Evolutionary conservation across 2,113 vertebrate genomes (phyloP).

Genomic region (Apus apus): DNA sequence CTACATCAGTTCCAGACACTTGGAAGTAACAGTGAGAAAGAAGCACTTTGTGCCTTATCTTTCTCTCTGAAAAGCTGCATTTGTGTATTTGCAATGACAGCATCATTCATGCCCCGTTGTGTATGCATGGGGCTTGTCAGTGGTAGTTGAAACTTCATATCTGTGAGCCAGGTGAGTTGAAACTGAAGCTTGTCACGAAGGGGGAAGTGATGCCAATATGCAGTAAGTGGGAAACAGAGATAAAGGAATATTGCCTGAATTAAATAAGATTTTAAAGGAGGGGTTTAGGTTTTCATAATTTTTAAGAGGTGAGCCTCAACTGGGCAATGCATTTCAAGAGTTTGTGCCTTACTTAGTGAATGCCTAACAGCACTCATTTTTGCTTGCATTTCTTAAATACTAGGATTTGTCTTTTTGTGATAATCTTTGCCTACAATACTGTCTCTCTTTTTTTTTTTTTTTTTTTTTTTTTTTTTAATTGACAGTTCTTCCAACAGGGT

Average conservation of each 20-base stretch:
- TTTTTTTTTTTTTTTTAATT: no score
- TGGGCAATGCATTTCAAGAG: not conserved
- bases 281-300: accelerated
- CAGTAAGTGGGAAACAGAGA: not conserved
- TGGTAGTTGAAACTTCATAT: not conserved
- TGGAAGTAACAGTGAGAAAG: not conserved
- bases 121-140: accelerated
- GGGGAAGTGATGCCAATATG: not conserved
- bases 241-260: not conserved
- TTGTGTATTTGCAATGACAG: not conserved
- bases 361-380: not conserved
- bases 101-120: not conserved
- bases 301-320: not conserved
- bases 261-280: not conserved
- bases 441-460: not conserved
- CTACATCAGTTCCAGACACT: not conserved
- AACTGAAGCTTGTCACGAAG: not conserved
- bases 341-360: not conserved
- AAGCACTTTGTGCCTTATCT: not conserved
- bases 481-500: not conserved
- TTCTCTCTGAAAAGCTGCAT: not conserved
- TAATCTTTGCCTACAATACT: not conserved
- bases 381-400: not conserved
- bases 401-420: not conserved
- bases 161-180: not conserved